A percentile compares a stretch with the other conserved stretches of the same genome.
Conservation (phyloP, 2,797 vertebrate genomes). For the Leptoclinus maculatus region DNA sequence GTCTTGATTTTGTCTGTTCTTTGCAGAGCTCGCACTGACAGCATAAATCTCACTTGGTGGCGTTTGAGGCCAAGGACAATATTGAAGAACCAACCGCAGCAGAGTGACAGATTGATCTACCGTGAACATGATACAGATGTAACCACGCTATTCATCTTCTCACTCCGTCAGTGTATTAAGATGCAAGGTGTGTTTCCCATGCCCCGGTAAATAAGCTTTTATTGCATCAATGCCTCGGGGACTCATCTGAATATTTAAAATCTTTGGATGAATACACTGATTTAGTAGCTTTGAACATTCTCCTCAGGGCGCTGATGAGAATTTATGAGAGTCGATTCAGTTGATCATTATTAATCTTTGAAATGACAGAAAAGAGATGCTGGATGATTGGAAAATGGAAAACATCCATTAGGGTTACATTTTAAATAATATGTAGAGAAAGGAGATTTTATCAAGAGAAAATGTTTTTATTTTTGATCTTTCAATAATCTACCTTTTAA, state of each 20-base stretch:
- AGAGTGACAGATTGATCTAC: constrained; percentile 78
- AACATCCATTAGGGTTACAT: constrained; percentile 28
- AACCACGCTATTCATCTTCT: constrained; percentile 75
- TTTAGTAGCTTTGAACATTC: constrained; percentile 70
- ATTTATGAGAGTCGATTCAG: constrained; percentile 66
- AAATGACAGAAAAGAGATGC: constrained; percentile 61
- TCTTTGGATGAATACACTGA: constrained; percentile 74
- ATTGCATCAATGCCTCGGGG: constrained; percentile 73
- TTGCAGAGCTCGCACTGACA: constrained; percentile 27
- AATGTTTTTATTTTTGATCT: constrained; percentile 2
- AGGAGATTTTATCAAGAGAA: background rate
- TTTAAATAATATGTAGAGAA: constrained; percentile 23
- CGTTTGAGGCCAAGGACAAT: constrained; percentile 78
- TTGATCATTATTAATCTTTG: constrained; percentile 68
- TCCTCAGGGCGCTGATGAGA: constrained; percentile 47
- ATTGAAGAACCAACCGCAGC: constrained; percentile 68
- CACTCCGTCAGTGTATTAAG: constrained; percentile 70
- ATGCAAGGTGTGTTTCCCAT: constrained; percentile 75
- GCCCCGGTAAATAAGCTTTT: constrained; percentile 80
- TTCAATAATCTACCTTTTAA: background rate
- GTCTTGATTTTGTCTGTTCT: constrained; percentile 47
- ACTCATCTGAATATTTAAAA: constrained; percentile 81
- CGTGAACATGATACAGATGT: constrained; percentile 77
- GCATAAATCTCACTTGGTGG: constrained; percentile 69
- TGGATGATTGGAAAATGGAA: constrained; percentile 10